Percentiles rank a stretch among this genome's conserved stretches.
Evolutionary conservation across 2,113 vertebrate species (phyloP).

Genomic region (Nyctereutes procyonoides): DNA sequence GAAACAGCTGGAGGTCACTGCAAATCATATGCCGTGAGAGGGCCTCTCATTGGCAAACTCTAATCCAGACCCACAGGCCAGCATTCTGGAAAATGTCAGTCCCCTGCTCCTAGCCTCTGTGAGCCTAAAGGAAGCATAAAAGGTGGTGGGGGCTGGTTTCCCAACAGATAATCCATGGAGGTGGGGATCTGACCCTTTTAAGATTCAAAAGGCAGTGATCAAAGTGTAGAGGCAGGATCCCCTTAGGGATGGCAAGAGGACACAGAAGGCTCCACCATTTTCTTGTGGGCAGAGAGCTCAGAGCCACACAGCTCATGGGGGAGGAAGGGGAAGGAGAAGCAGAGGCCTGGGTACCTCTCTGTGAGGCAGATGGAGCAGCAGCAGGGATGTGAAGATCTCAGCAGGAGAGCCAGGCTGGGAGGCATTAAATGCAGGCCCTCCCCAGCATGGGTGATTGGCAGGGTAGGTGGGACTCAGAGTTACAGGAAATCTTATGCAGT

Average conservation of each 20-base stretch:
- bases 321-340: not conserved
- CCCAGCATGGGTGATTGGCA: not conserved
- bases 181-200: not conserved
- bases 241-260: not conserved
- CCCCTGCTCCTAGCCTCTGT: not conserved
- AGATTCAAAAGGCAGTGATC: not conserved
- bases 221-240: too few species aligned
- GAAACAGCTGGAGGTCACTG: not conserved
- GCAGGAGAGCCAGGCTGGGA: slow-evolving; percentile 27
- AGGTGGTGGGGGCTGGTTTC: not conserved
- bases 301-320: not conserved
- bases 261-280: not conserved
- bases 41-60: not conserved
- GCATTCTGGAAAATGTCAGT: slow-evolving; percentile 38
- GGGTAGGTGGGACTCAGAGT: not conserved
- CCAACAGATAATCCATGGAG: not conserved
- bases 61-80: not conserved
- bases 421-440: not conserved
- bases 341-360: not conserved
- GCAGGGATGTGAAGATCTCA: not conserved
- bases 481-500: not conserved
- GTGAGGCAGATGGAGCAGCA: slow-evolving; percentile 6
- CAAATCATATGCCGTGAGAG: not conserved
- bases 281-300: not conserved
- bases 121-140: not conserved